Conservation (phyloP, 2,888 invertebrate genomes). For the Tolmerus cingulatus region DNA sequence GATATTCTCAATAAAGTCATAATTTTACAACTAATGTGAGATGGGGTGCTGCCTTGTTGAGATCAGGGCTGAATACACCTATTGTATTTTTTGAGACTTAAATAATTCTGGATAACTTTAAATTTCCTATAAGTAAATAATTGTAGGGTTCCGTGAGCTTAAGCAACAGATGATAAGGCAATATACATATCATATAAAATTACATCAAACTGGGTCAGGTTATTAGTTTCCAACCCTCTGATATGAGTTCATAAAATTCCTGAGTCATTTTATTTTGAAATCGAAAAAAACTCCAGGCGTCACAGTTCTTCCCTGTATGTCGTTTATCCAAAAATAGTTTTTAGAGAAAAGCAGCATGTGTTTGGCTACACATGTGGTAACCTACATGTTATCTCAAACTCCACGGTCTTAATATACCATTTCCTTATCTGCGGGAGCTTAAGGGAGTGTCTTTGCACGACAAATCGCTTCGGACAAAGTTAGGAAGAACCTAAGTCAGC, state of each 20-base stretch:
- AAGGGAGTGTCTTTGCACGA: neutral
- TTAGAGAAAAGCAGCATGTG: neutral
- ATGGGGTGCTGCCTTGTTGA: too few species aligned
- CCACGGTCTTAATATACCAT: neutral
- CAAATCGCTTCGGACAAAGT: neutral
- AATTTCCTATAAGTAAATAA: too few species aligned
- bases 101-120: too few species aligned
- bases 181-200: neutral
- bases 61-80: too few species aligned
- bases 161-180: neutral
- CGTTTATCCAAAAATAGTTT: neutral
- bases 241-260: neutral
- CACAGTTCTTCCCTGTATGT: neutral
- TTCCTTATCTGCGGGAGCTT: neutral
- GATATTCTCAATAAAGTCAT: too few species aligned
- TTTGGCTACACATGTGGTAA: neutral
- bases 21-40: too few species aligned
- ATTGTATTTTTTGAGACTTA: too few species aligned
- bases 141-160: too few species aligned
- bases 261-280: neutral
- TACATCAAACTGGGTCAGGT: neutral
- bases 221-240: neutral
- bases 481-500: neutral
- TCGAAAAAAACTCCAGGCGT: neutral
- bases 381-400: neutral